Evolutionary conservation across 2,113 vertebrate species (phyloP).

Genomic region (Scalopus aquaticus): DNA sequence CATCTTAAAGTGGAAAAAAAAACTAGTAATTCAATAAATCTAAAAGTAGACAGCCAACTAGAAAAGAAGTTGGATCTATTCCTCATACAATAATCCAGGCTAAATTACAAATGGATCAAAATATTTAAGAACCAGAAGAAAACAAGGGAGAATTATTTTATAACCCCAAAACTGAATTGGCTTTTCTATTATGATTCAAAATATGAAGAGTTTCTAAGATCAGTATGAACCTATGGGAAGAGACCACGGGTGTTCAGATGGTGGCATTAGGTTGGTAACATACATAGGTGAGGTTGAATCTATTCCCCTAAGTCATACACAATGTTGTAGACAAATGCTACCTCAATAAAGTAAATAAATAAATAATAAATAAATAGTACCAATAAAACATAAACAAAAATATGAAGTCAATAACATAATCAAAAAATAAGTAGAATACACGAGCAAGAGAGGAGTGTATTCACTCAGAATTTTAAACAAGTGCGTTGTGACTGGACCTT

Average conservation of each 20-base stretch:
- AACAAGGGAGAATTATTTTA: background rate
- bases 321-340: too few relatives aligned
- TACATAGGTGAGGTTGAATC: too few relatives aligned
- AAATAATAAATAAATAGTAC: too few relatives aligned
- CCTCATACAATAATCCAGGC: background rate
- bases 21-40: background rate
- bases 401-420: background rate
- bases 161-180: background rate
- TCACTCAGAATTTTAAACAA: background rate
- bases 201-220: background rate
- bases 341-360: too few relatives aligned
- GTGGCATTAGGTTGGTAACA: too few relatives aligned
- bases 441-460: background rate
- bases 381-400: background rate
- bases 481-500: background rate
- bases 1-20: background rate
- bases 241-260: too few relatives aligned
- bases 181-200: conserved; percentile 9
- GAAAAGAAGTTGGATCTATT: background rate
- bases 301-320: too few relatives aligned
- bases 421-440: background rate
- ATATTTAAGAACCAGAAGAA: conserved; percentile 8
- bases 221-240: too few relatives aligned
- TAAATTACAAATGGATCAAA: background rate
- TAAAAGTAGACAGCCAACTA: background rate